Conservation (phyloP, 2,797 vertebrate species). For the Scyliorhinus canicula region DNA sequence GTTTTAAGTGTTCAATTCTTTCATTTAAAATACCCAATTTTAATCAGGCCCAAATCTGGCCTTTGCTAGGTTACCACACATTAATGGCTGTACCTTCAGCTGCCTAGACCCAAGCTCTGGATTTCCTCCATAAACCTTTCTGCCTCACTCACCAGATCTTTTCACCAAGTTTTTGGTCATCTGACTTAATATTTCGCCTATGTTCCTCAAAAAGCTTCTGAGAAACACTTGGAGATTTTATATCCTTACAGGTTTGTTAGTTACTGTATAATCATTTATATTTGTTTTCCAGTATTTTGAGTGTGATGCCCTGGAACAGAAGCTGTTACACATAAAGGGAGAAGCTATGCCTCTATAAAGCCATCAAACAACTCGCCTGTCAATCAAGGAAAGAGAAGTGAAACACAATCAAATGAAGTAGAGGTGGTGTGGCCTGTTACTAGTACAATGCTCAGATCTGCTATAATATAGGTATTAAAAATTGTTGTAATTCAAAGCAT, state of each 20-base stretch:
- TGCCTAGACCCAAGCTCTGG: not conserved
- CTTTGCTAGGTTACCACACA: no score
- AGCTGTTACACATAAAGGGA: slow-evolving; percentile 56
- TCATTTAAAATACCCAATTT: no score
- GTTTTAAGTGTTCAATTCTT: no score
- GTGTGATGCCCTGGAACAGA: slow-evolving; percentile 57
- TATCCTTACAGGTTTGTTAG: not conserved
- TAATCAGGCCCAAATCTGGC: no score
- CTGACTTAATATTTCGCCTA: not conserved
- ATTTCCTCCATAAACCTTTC: not conserved
- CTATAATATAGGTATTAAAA: slow-evolving; percentile 26
- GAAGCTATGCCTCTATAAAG: slow-evolving; percentile 52
- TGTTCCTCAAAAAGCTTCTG: not conserved
- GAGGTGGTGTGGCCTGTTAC: slow-evolving; percentile 50
- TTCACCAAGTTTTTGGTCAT: not conserved
- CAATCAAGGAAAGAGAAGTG: slow-evolving; percentile 37
- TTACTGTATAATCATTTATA: not conserved
- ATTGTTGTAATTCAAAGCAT: not conserved
- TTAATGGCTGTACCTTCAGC: not conserved
- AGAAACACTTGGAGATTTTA: not conserved
- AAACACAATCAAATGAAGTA: slow-evolving; percentile 30
- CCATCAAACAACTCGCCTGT: slow-evolving; percentile 43
- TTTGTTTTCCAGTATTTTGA: slow-evolving; percentile 50
- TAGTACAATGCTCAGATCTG: slow-evolving; percentile 54
- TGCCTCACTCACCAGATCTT: not conserved